phyloP scores from a whole-genome alignment of 1,140 invertebrate species.

The Drosophila nikananu region DNA sequence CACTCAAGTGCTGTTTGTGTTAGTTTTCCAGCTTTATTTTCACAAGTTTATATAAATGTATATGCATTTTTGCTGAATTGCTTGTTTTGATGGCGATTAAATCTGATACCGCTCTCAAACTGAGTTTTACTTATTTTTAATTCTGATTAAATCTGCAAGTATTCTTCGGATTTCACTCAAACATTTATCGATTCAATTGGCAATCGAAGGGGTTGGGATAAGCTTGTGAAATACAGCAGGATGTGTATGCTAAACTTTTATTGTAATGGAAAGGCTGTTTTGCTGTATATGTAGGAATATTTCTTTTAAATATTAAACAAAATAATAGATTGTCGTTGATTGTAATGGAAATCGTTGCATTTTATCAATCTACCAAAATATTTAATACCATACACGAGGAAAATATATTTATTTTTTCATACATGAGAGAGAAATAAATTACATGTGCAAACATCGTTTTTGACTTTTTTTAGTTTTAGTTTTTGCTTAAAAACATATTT shows the following conservation, averaged over 20 bases:
- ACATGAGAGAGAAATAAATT: neutral
- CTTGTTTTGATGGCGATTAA: slow-evolving; percentile 69
- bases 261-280: neutral
- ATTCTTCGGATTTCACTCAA: neutral
- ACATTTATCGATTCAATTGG: slow-evolving; percentile 8
- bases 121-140: slow-evolving; percentile 10
- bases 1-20: slow-evolving; percentile 81
- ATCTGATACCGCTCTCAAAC: slow-evolving; percentile 20
- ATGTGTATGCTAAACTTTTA: neutral
- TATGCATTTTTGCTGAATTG: slow-evolving; percentile 66
- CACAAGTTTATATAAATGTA: slow-evolving; percentile 6
- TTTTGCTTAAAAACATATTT: neutral
- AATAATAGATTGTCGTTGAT: neutral
- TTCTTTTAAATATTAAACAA: neutral
- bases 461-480: too few relatives aligned
- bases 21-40: slow-evolving; percentile 69
- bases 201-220: neutral
- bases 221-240: neutral
- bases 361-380: neutral
- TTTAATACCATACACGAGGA: too few relatives aligned
- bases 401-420: neutral
- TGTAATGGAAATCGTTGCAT: too few relatives aligned
- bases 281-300: neutral
- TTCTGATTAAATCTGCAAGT: slow-evolving; percentile 11
- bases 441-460: too few relatives aligned